Evolutionary conservation across 2,797 vertebrate genomes (phyloP).

Genomic region (Arnoldichthys spilopterus): DNA sequence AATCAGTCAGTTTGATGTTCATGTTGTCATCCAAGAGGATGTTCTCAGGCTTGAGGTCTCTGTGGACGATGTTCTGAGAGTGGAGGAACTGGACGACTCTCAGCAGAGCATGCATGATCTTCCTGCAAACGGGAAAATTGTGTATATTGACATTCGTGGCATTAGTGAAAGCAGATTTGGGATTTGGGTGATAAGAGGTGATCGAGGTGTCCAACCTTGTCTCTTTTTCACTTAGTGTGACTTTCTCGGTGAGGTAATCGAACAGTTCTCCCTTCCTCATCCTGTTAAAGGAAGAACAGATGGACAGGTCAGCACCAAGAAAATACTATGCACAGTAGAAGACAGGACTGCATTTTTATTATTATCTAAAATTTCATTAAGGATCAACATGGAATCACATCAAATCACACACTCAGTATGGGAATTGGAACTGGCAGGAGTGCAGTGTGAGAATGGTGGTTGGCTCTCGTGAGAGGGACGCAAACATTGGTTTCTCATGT

Average conservation of each 20-base stretch:
- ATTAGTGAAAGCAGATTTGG: too few species aligned
- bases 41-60: slow-evolving; percentile 96
- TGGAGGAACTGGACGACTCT: slow-evolving; percentile 91
- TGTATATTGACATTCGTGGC: background rate
- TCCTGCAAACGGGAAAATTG: slow-evolving; percentile 79
- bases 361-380: too few species aligned
- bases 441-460: too few species aligned
- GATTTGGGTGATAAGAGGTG: background rate
- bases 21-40: slow-evolving; percentile 92
- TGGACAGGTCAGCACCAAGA: background rate
- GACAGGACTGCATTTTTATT: too few species aligned
- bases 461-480: too few species aligned
- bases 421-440: too few species aligned
- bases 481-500: too few species aligned
- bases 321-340: too few species aligned
- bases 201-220: slow-evolving; percentile 84
- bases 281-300: slow-evolving; percentile 68
- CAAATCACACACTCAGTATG: too few species aligned
- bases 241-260: slow-evolving; percentile 97
- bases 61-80: slow-evolving; percentile 88
- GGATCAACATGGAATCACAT: too few species aligned
- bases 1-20: slow-evolving; percentile 97
- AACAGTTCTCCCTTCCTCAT: slow-evolving; percentile 98
- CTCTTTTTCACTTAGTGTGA: slow-evolving; percentile 95
- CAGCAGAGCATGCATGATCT: slow-evolving; percentile 91